Conservation (phyloP, 2,888 invertebrate species). For the Eupithecia inturbata region DNA sequence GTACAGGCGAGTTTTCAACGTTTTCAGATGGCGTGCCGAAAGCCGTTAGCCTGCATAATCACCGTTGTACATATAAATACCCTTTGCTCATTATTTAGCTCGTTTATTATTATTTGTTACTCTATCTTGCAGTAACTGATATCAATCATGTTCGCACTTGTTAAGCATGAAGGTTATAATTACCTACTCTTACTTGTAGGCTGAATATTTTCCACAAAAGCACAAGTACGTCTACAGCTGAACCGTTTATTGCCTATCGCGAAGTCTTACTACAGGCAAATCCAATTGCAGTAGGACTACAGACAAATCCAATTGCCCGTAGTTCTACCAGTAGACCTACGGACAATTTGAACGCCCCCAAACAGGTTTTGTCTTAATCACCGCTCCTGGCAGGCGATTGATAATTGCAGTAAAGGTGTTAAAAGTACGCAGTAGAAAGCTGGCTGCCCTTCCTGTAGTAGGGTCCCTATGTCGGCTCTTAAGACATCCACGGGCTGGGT, state of each 20-base stretch:
- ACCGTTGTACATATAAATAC: conserved; percentile 67
- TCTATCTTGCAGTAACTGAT: conserved; percentile 38
- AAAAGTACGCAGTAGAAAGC: background rate
- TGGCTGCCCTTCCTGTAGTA: background rate
- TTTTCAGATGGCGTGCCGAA: conserved; percentile 56
- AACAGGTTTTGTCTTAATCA: background rate
- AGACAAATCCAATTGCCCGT: no score
- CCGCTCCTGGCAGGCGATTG: background rate
- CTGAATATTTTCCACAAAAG: background rate
- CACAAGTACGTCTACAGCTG: background rate
- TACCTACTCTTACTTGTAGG: background rate
- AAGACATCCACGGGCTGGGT: background rate
- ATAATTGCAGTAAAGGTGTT: background rate
- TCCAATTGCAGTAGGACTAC: no score
- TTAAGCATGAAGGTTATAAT: conserved; percentile 24
- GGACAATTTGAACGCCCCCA: no score
- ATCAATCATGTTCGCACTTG: conserved; percentile 46
- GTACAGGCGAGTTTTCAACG: conserved; percentile 37
- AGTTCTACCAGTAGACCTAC: no score
- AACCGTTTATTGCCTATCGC: no score
- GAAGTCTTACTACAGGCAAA: no score
- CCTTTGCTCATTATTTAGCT: conserved; percentile 64
- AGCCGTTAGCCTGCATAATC: conserved; percentile 67
- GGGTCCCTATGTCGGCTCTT: background rate
- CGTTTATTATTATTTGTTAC: conserved; percentile 54